phyloP scores from a whole-genome alignment of 2,797 vertebrate species.

The Crenuchus spilurus region DNA sequence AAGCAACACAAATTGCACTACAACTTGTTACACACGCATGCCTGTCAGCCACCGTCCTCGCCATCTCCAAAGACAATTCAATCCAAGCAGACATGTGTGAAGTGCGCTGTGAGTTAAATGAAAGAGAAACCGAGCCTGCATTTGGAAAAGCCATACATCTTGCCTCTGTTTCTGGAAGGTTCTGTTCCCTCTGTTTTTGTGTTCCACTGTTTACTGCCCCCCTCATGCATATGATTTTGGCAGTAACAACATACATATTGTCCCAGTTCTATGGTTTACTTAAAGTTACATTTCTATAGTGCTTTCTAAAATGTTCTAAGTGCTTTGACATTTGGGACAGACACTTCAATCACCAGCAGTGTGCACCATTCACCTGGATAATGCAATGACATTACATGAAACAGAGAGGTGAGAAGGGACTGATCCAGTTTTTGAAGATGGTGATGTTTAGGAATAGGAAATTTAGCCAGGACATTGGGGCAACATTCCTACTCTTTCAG shows the following conservation, averaged over 20 bases:
- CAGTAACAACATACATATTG: not conserved
- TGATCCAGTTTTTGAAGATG: too few species aligned
- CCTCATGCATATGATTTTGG: not conserved
- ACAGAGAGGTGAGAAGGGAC: too few species aligned
- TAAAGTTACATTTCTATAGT: not conserved
- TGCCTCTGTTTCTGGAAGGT: constrained; percentile 3
- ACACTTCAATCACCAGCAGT: too few species aligned
- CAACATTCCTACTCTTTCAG: too few species aligned
- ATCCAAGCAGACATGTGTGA: constrained; percentile 54
- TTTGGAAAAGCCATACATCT: not conserved
- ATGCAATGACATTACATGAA: too few species aligned
- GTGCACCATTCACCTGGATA: too few species aligned
- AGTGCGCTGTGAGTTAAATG: constrained; percentile 46
- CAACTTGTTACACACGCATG: constrained; percentile 54
- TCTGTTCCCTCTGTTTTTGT: not conserved
- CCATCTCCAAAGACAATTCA: constrained; percentile 63
- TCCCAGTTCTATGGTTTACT: not conserved
- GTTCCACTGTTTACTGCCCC: not conserved
- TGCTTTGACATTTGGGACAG: too few species aligned
- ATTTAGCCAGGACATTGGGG: too few species aligned
- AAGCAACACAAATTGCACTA: constrained; percentile 61
- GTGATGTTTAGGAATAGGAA: too few species aligned
- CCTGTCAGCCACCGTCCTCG: constrained; percentile 55
- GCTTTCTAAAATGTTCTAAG: not conserved
- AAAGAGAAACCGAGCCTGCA: constrained; percentile 27